Conservation (phyloP, 2,888 invertebrate genomes). For the Nemurella pictetii region DNA sequence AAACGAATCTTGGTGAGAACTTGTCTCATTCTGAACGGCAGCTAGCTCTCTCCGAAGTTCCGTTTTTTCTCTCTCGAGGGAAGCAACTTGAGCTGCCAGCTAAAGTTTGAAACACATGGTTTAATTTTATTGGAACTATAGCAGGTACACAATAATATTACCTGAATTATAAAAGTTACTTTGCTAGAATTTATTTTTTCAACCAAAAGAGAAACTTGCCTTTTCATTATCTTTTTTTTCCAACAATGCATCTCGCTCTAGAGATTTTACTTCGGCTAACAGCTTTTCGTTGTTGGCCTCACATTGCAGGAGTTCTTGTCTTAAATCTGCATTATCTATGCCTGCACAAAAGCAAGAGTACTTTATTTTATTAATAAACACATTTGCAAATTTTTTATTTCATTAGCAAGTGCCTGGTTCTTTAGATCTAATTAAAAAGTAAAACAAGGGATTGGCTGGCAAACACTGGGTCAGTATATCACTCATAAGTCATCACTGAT, state of each 20-base stretch:
- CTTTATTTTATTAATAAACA: too few relatives aligned
- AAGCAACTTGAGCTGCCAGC: conserved; percentile 50
- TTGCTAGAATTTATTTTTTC: conserved; percentile 12
- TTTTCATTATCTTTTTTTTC: conserved; percentile 52
- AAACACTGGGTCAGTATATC: too few relatives aligned
- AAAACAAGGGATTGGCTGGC: too few relatives aligned
- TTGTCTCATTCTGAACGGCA: conserved; percentile 52
- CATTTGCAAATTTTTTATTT: too few relatives aligned
- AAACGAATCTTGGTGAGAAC: conserved; percentile 50
- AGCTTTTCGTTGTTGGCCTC: conserved; percentile 50
- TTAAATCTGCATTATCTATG: conserved; percentile 49
- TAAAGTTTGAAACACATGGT: conserved; percentile 42
- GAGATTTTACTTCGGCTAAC: conserved; percentile 52
- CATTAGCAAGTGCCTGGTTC: too few relatives aligned
- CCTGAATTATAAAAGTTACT: background rate
- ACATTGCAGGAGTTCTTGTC: conserved; percentile 50
- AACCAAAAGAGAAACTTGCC: conserved; percentile 46
- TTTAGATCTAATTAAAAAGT: too few relatives aligned
- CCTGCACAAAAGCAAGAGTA: background rate
- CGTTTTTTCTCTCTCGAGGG: conserved; percentile 57
- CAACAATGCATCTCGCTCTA: conserved; percentile 49
- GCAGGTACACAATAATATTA: background rate
- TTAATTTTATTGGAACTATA: background rate
- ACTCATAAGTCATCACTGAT: too few relatives aligned
- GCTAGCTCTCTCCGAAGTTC: conserved; percentile 56